Evolutionary conservation across 2,797 vertebrate genomes (phyloP).

Genomic region (Streptopelia turtur): DNA sequence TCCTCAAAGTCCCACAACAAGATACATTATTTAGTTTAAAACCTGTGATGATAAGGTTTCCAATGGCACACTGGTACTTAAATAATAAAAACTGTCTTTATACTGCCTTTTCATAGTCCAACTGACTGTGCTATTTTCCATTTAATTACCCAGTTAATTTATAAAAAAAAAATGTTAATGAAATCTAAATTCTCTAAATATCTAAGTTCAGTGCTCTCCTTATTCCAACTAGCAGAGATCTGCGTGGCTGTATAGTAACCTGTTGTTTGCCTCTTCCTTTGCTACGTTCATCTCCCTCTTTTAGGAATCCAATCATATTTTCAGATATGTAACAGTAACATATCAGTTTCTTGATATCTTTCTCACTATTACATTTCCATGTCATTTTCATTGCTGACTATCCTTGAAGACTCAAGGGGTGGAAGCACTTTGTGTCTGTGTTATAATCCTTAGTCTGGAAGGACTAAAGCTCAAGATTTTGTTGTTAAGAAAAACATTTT

Average conservation of each 20-base stretch:
- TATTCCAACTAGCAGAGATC: not conserved
- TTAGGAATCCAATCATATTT: not conserved
- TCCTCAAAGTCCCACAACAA: not conserved
- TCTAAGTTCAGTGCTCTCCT: not conserved
- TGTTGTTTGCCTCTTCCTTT: conserved; percentile 5
- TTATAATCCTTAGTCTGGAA: not conserved
- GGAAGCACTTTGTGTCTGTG: not conserved
- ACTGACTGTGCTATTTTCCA: not conserved
- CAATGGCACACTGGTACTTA: not conserved
- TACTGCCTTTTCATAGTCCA: not conserved
- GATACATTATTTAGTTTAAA: conserved; percentile 14
- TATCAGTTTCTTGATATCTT: not conserved
- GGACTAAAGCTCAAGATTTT: not conserved
- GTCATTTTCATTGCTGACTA: not conserved
- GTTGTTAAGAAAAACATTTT: not conserved
- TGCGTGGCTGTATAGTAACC: not conserved
- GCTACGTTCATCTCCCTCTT: not conserved
- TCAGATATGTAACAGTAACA: not conserved
- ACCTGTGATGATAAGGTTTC: not conserved
- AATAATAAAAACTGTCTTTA: not conserved
- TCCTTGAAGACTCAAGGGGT: not conserved
- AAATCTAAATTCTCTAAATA: conserved; percentile 33
- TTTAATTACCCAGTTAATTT: conserved; percentile 42
- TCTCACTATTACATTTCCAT: not conserved
- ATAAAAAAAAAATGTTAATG: not conserved